Base-by-base conservation (phyloP, 1,140 invertebrate species). In the Phocides pigmalion region DNA sequence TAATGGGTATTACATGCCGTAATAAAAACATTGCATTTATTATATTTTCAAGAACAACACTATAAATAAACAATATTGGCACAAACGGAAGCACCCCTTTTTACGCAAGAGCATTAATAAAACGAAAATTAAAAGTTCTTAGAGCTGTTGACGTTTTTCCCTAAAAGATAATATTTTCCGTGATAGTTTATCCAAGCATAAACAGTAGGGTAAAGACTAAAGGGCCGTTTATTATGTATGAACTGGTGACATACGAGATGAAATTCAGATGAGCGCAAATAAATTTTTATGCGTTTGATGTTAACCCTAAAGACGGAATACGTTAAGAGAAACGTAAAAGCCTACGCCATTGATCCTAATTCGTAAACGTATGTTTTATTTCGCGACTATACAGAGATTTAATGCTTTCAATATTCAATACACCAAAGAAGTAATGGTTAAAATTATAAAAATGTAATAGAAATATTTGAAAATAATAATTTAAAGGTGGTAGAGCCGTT, bases 221-320 rank as follows among this genome's bases (percentile, higher is more conserved):
- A 63, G 50, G 17, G 59, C 59, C 62, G 62, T 78, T 81, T 81
- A 79, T 76, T 83, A 82, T 82, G 73, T 79, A 81, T 82, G 79
- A 79, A 65, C 47, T 56, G 20, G 62, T 72, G 73, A 71, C 70
- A 69, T 49, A 66, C 28, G 54, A 67, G 50, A 79, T 80, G 79
- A 78, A 82, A 85, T 76, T 83, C 77, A 82, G 76, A 85, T 81
- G 76, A 76, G 73, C 44, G 11, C 64, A 79, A 76, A 81, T 82
- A 82, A 73, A 54, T 79, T 74, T 80, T 79, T 82, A 80, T 75
- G 62, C 71, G 54, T 79, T 84, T 81, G 71, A 79, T 78, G 78
- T 75, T 64, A 76, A 69, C 67, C 76, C 64, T 74, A 77, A 70
- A 68, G 35, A 49, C 16, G 42, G 42, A 59, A 64, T 70, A 66